Percentiles rank a stretch among this genome's conserved stretches.
phyloP scores from a whole-genome alignment of 2,113 vertebrate species.

The Epinephelus fuscoguttatus region DNA sequence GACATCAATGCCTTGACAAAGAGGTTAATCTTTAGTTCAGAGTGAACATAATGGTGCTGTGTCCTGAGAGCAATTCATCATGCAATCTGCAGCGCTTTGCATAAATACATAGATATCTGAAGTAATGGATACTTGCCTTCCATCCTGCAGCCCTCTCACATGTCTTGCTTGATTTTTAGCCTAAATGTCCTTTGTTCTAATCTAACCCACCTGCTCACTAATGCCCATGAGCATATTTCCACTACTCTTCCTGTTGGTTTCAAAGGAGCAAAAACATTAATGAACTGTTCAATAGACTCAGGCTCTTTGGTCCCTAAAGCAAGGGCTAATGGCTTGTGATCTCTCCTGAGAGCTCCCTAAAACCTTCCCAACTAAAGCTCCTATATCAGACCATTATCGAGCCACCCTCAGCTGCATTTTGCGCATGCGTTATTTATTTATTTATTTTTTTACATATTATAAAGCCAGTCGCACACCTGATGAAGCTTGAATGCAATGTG shows the following conservation, averaged over 20 bases:
- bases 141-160: slow-evolving; percentile 4
- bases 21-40: slow-evolving; percentile 42
- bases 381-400: slow-evolving; percentile 65
- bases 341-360: slow-evolving; percentile 62
- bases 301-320: slow-evolving; percentile 63
- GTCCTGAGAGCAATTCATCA: slow-evolving; percentile 45
- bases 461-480: slow-evolving; percentile 82
- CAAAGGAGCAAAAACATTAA: slow-evolving; percentile 69
- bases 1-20: slow-evolving; percentile 19
- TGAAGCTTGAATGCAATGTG: slow-evolving; percentile 79
- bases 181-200: slow-evolving; percentile 56
- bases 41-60: slow-evolving; percentile 17
- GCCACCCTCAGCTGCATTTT: slow-evolving; percentile 52
- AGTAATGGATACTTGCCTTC: slow-evolving; percentile 16
- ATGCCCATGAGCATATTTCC: slow-evolving; percentile 51
- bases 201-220: slow-evolving; percentile 40
- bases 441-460: slow-evolving; percentile 66
- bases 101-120: slow-evolving; percentile 39
- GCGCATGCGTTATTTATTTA: slow-evolving; percentile 27
- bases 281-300: slow-evolving; percentile 70
- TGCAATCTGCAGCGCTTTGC: slow-evolving; percentile 9
- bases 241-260: slow-evolving; percentile 56
- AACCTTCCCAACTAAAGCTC: slow-evolving; percentile 48
- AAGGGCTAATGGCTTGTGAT: slow-evolving; percentile 69
- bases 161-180: slow-evolving; percentile 28